These are phyloP conservation scores for Ptilonorhynchus violaceus DNA, from an alignment of 2,113 vertebrate genomes.

Conservation along the genomic window DNA sequence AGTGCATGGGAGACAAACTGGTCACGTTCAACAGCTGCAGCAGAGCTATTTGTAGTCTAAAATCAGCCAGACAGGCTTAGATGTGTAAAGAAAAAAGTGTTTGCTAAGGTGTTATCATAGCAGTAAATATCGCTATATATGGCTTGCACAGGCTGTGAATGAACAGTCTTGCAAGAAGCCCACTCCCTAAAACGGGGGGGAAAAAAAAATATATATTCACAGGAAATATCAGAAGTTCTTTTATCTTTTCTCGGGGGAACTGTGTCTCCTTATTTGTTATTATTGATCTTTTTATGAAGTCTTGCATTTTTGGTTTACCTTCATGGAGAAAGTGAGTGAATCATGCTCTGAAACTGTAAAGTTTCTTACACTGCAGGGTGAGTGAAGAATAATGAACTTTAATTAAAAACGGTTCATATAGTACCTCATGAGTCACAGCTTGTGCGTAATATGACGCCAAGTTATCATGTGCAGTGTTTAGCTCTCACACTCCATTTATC, in stretches of 20 bases:
- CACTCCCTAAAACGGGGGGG: neutral
- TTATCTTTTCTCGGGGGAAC: neutral
- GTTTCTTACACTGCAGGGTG: neutral
- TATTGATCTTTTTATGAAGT: neutral
- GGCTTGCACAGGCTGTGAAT: neutral
- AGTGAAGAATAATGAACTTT: neutral
- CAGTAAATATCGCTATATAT: neutral
- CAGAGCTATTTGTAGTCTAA: conserved; percentile 32
- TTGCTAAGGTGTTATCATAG: neutral
- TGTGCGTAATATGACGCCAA: neutral
- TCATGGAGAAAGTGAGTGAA: neutral
- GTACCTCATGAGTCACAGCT: neutral
- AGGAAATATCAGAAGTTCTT: neutral
- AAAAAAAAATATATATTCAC: neutral
- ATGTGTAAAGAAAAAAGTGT: neutral
- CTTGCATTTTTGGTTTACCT: neutral
- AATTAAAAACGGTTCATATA: neutral
- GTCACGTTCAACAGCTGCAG: conserved; percentile 24
- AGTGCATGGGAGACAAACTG: neutral
- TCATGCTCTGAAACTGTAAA: neutral
- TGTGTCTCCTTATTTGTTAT: neutral
- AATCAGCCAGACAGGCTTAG: neutral
- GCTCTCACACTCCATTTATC: neutral
- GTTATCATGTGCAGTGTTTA: neutral
- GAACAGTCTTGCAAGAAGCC: neutral